Percentiles rank a stretch among this genome's conserved stretches.
phyloP scores from a whole-genome alignment of 35 echinoderm and acorn worm species.

The Strongylocentrotus purpuratus region DNA sequence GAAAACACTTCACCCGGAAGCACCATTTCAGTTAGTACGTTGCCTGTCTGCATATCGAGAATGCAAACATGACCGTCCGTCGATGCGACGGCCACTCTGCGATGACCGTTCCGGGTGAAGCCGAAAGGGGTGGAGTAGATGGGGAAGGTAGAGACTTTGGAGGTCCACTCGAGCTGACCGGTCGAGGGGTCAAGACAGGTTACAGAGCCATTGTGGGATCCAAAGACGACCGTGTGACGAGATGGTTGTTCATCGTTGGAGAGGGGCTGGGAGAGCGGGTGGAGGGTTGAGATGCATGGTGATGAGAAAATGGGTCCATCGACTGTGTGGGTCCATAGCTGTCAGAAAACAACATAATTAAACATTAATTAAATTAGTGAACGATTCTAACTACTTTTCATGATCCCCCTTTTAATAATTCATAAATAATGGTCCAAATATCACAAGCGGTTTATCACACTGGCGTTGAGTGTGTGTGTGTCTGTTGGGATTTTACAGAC shows the following conservation, averaged over 20 bases:
- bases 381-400: too few relatives aligned
- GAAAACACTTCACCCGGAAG: constrained; percentile 76
- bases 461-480: too few relatives aligned
- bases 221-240: constrained; percentile 64
- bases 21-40: background rate
- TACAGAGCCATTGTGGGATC: constrained; percentile 66
- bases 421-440: background rate
- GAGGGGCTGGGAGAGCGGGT: background rate
- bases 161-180: constrained; percentile 53
- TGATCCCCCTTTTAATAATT: too few relatives aligned
- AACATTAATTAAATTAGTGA: too few relatives aligned
- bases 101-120: background rate
- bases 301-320: constrained; percentile 81
- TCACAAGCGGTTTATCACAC: background rate
- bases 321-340: constrained; percentile 63
- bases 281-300: constrained; percentile 29
- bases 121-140: constrained; percentile 70
- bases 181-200: constrained; percentile 56
- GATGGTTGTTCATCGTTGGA: background rate
- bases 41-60: constrained; percentile 56
- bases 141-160: constrained; percentile 21
- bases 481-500: too few relatives aligned
- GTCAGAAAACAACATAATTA: background rate
- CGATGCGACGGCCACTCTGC: constrained; percentile 47
- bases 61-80: constrained; percentile 56